phyloP scores from a whole-genome alignment of 2,888 invertebrate genomes.

The Prosapia bicincta region DNA sequence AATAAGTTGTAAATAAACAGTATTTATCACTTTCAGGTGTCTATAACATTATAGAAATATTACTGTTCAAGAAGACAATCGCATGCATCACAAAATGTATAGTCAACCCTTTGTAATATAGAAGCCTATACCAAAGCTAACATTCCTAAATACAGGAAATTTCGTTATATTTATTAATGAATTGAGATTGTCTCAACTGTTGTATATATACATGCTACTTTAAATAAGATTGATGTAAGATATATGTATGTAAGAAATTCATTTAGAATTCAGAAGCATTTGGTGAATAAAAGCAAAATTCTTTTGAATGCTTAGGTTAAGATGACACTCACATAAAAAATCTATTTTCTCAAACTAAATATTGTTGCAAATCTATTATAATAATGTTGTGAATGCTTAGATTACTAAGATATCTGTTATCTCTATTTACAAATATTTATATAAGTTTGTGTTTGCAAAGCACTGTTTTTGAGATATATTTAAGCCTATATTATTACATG shows the following conservation, averaged over 20 bases:
- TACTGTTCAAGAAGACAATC: slow-evolving; percentile 22
- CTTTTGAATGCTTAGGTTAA: not conserved
- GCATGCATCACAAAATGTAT: slow-evolving; percentile 13
- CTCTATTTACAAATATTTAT: not conserved
- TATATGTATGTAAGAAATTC: slow-evolving; percentile 14
- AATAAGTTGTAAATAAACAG: not conserved
- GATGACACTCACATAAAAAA: slow-evolving; percentile 7
- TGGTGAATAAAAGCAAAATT: not conserved
- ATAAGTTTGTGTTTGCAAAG: not conserved
- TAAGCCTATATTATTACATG: too few relatives aligned
- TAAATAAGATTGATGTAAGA: slow-evolving; percentile 16
- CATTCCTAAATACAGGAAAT: slow-evolving; percentile 56
- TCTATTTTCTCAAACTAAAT: slow-evolving; percentile 23
- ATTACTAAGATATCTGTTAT: not conserved
- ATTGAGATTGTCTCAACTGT: slow-evolving; percentile 12
- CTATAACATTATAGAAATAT: slow-evolving; percentile 15
- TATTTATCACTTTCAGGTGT: slow-evolving; percentile 8
- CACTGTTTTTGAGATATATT: too few relatives aligned
- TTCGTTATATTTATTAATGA: slow-evolving; percentile 27
- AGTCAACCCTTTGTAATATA: slow-evolving; percentile 35
- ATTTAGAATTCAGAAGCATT: slow-evolving; percentile 8
- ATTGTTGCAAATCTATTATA: not conserved
- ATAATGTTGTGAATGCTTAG: not conserved
- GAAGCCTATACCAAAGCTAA: slow-evolving; percentile 64
- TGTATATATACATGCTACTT: slow-evolving; percentile 19